Evolutionary conservation across 2,888 invertebrate genomes (phyloP), one percentile per base, ranked within the genome.

Genomic region (Callosobruchus maculatus): DNA sequence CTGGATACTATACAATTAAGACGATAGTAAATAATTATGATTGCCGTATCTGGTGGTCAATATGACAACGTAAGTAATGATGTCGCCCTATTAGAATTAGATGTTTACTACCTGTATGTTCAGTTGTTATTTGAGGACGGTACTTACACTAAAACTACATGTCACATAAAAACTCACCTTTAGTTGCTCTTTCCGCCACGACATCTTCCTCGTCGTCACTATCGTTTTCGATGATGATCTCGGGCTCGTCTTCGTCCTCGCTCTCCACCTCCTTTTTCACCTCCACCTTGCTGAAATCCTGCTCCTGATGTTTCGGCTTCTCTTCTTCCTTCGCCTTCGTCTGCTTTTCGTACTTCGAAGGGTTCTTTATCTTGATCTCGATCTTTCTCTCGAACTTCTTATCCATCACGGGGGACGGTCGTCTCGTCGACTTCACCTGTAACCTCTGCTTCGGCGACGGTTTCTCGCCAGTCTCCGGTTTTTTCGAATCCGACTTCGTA

Each of bases 281-380:
- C 22, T 22, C 73, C 70, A 68, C 66, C 67, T 30, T 75, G 20
- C 26, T 71, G 18, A 30, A 22, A 20, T 26, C 71, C 20, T 71
- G n/a, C 13, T 31, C 30, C 21, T 22, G 2, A 49, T 7, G 49
- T 9, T 21, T 21, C 18, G 71, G 31, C 21, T 21, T n/a, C 21
- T 75, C 71, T 9, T 77, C 69, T 20, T 66, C 31, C 73, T 77
- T 79, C 0, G 22, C 66, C 70, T 79, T 77, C 5, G 74, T 75
- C n/a, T 70, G 76, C 72, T 79, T 79, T 74, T 84, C 82, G 72
- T 86, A 86, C 74, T 87, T 86, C 0, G 83, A 79, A 0, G 86
- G 86, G 80, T 86, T 86, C 72, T 85, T 83, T 20, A 86, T 86
- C 77, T 85, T 86, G 21, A 86, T 86, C 77, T 87, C 86, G 68